Evolutionary conservation across 1,140 invertebrate species (phyloP).

Genomic region (Ganaspis sp.): DNA sequence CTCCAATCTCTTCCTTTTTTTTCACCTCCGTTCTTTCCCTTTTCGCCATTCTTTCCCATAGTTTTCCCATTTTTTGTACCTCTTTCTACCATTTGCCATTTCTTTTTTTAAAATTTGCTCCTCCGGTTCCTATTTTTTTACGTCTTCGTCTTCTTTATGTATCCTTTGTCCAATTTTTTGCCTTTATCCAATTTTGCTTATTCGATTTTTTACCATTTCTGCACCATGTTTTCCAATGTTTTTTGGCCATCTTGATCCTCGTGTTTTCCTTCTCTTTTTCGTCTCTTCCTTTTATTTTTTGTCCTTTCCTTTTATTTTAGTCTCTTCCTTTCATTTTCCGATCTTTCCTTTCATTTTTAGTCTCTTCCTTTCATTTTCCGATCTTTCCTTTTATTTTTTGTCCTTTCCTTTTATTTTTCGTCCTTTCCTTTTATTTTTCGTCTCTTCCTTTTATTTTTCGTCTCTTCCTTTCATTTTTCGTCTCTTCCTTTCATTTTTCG

Average conservation of each 20-base stretch:
- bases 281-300: background rate
- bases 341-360: too few species aligned
- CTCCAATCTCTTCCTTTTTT: constrained; percentile 12
- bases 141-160: too few species aligned
- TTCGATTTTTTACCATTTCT: too few species aligned
- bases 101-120: too few species aligned
- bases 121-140: too few species aligned
- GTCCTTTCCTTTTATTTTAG: background rate
- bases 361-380: background rate
- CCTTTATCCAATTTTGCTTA: too few species aligned
- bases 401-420: constrained; percentile 27
- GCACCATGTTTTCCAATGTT: too few species aligned
- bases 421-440: background rate
- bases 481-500: background rate
- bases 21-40: constrained; percentile 18
- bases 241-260: too few species aligned
- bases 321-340: background rate
- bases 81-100: too few species aligned
- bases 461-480: background rate
- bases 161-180: too few species aligned
- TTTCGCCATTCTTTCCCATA: constrained; percentile 4
- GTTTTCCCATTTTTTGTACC: too few species aligned
- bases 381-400: constrained; percentile 18
- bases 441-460: constrained; percentile 24
- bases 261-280: background rate